These are phyloP conservation scores for Chionis minor DNA, from an alignment of 2,113 vertebrate species.

Conservation along the genomic window DNA sequence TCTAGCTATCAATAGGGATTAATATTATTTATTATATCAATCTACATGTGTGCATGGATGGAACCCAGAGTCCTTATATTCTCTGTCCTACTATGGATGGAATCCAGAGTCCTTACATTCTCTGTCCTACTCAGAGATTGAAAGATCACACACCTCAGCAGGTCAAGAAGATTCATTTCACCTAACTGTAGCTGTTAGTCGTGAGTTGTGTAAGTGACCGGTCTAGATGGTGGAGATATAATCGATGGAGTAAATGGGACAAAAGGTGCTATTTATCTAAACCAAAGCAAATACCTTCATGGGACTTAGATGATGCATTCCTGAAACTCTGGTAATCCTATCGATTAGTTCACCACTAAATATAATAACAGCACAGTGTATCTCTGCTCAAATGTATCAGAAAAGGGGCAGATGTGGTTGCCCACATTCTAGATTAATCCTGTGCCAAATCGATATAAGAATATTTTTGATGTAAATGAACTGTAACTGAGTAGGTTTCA, in stretches of 20 bases:
- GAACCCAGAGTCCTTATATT: not conserved
- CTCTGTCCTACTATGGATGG: not conserved
- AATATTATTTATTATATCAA: not conserved
- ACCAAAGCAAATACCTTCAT: not conserved
- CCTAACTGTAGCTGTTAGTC: not conserved
- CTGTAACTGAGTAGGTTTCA: not conserved
- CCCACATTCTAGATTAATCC: not conserved
- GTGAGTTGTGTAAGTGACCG: not conserved
- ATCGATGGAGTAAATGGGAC: not conserved
- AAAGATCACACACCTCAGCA: not conserved
- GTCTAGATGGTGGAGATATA: not conserved
- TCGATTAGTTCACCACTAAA: not conserved
- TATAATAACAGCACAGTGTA: not conserved
- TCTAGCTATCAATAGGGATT: not conserved
- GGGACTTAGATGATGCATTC: not conserved
- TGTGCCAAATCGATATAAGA: not conserved
- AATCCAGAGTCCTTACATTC: not conserved
- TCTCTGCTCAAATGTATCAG: not conserved
- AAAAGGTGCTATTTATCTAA: not conserved
- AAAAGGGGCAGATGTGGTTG: not conserved
- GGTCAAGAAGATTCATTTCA: not conserved
- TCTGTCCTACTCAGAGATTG: not conserved
- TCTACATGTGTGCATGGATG: fast-evolving
- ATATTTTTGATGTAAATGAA: not conserved
- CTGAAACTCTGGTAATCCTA: not conserved